Evolutionary conservation across 1,140 invertebrate species (phyloP).

Genomic region (Tetragnatha versicolor): DNA sequence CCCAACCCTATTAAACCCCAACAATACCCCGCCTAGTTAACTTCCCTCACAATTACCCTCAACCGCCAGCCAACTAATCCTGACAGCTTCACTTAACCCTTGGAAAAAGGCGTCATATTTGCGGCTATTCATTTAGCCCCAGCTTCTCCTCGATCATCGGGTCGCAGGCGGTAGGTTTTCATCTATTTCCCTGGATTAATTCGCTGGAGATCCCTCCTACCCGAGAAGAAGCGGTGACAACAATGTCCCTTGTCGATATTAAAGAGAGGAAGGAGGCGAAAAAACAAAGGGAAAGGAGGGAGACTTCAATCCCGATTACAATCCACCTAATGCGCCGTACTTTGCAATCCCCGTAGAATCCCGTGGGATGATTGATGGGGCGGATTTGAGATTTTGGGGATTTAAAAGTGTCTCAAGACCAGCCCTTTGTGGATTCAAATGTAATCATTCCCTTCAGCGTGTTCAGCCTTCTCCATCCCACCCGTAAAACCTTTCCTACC

Average conservation of each 20-base stretch:
- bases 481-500: conserved; percentile 36
- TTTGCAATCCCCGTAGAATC: conserved; percentile 41
- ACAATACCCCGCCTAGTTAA: no score
- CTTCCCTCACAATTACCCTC: no score
- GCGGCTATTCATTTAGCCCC: conserved; percentile 38
- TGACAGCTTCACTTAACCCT: no score
- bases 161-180: conserved; percentile 2
- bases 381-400: conserved; percentile 53
- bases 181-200: conserved; percentile 45
- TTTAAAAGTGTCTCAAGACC: conserved; percentile 55
- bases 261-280: conserved; percentile 15
- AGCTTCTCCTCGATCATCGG: conserved; percentile 32
- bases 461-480: conserved; percentile 42
- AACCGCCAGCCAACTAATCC: no score
- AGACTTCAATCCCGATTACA: conserved; percentile 53
- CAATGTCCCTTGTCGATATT: conserved; percentile 48
- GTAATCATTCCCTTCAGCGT: conserved; percentile 55
- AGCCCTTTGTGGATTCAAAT: conserved; percentile 56
- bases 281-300: conserved; percentile 45
- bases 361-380: conserved; percentile 40
- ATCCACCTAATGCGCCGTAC: conserved; percentile 53
- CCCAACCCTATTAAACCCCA: no score
- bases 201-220: conserved; percentile 30
- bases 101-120: no score
- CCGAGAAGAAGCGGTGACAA: conserved; percentile 42